These are phyloP conservation scores for Nanorana parkeri DNA, from an alignment of 2,113 vertebrate species.

Conservation along the genomic window DNA sequence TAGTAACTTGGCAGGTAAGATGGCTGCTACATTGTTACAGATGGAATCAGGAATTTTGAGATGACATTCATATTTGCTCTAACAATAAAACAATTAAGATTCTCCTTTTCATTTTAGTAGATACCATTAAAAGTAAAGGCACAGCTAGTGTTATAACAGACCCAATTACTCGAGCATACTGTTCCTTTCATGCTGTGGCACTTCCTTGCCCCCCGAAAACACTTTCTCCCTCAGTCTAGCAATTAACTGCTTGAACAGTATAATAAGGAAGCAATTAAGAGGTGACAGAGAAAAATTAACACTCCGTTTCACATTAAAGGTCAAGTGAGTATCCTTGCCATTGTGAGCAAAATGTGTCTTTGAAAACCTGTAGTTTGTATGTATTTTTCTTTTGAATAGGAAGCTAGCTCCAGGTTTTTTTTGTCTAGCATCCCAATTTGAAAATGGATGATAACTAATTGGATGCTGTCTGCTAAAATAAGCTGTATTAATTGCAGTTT, in stretches of 20 bases:
- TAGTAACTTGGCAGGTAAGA: neutral
- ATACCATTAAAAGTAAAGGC: conserved; percentile 71
- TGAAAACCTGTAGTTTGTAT: conserved; percentile 81
- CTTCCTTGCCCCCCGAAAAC: conserved; percentile 83
- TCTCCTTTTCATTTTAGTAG: conserved; percentile 73
- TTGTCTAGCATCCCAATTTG: conserved; percentile 76
- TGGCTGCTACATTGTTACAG: neutral
- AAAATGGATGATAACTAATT: conserved; percentile 84
- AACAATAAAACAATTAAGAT: conserved; percentile 67
- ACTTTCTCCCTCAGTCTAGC: conserved; percentile 82
- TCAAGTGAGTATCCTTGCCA: conserved; percentile 81
- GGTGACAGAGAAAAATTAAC: conserved; percentile 87
- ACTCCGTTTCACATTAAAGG: conserved; percentile 87
- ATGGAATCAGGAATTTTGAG: neutral
- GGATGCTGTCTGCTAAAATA: conserved; percentile 78
- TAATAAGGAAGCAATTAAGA: conserved; percentile 88
- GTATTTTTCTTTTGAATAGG: conserved; percentile 80
- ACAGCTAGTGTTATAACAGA: conserved; percentile 71
- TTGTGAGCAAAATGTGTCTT: conserved; percentile 81
- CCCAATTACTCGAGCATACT: conserved; percentile 70
- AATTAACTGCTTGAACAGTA: conserved; percentile 87
- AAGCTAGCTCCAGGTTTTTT: conserved; percentile 73
- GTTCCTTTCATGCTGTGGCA: conserved; percentile 80
- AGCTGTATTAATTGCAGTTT: conserved; percentile 81
- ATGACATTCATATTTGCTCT: conserved; percentile 57